These are phyloP conservation scores for Chromobotia macracanthus DNA, from an alignment of 2,797 vertebrate genomes.

Conservation along the genomic window DNA sequence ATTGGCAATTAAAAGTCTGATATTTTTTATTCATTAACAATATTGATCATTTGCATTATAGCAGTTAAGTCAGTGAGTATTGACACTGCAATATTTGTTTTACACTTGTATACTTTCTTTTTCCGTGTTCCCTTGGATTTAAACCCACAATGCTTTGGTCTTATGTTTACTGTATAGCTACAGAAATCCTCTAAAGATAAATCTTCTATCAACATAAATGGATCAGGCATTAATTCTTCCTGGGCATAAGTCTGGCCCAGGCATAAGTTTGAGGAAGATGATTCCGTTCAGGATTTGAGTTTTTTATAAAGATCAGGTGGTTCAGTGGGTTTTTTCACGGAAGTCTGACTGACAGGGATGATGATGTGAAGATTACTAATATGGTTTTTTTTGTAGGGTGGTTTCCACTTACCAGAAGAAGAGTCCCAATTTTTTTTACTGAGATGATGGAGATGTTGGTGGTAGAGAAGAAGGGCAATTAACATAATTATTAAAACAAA, in stretches of 20 bases:
- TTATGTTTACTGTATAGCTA: too few species aligned
- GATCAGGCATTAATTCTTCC: neutral
- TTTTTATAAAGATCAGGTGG: neutral
- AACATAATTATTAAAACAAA: too few species aligned
- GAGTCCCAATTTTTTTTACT: too few species aligned
- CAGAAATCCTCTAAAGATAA: neutral
- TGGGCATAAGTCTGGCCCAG: constrained; percentile 9
- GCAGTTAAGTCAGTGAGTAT: neutral
- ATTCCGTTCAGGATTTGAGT: too few species aligned
- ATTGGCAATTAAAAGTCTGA: neutral
- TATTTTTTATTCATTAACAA: neutral
- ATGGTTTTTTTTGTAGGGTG: too few species aligned
- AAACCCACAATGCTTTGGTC: too few species aligned
- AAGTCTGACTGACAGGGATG: constrained; percentile 28
- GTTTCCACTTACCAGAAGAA: too few species aligned
- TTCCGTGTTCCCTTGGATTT: too few species aligned
- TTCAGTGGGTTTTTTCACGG: constrained; percentile 10
- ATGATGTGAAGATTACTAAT: constrained; percentile 19
- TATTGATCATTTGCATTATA: neutral
- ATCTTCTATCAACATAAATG: neutral
- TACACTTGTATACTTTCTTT: neutral
- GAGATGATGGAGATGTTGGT: constrained; percentile 3
- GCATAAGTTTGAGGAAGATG: constrained; percentile 12
- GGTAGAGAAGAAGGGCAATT: constrained; percentile 11
- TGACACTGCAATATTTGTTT: neutral